Base-by-base conservation (phyloP, 1,140 invertebrate species). In the Conus ventricosus region DNA sequence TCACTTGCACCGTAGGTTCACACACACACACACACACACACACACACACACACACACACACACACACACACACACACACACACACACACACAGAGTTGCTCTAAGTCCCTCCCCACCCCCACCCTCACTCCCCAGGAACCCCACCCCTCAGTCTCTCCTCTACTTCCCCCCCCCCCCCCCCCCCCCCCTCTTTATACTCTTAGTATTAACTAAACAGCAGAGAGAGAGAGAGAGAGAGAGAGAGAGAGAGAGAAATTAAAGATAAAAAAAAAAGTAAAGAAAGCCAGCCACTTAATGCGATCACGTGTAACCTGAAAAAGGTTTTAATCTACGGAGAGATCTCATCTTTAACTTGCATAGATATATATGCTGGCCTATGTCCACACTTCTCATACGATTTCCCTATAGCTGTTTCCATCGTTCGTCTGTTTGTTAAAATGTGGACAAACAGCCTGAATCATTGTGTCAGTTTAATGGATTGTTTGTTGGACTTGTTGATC, bases 211-310 rank as follows among this genome's bases (percentile, higher is more conserved):
- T n/a, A 17, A 76, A 25, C 8, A 8, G 25, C 13, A 76, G 71
- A 76, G 20, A 76, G 25, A 76, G 71, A 76, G 71, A 76, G 71
- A 76, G 71, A 76, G 71, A 76, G 71, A 76, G 71, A 76, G 71
- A 76, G 71, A 76, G 71, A 76, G 71, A 76, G 71, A 76, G 71
- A 76, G 71, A 76, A 6, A 76, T 13, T 20, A 23, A 76, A 23
- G 23, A 23, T 20, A 23, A 4, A 23, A 76, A 23, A 76, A 23
- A 76, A 23, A 4, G 71, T 20, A 23, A 76, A 76, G 25, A 76
- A 23, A 76, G 71, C 8, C 20, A n/a, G 23, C 25, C 20, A 76
- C 20, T 76, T n/a, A 76, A 3, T 25, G 25, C 25, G 8, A 76
- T 23, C 20, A n/a, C n/a, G 25, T 76, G 20, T 76, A 76, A 2